Conservation (phyloP, 2,888 invertebrate genomes). For the Oegoconia quadripuncta region DNA sequence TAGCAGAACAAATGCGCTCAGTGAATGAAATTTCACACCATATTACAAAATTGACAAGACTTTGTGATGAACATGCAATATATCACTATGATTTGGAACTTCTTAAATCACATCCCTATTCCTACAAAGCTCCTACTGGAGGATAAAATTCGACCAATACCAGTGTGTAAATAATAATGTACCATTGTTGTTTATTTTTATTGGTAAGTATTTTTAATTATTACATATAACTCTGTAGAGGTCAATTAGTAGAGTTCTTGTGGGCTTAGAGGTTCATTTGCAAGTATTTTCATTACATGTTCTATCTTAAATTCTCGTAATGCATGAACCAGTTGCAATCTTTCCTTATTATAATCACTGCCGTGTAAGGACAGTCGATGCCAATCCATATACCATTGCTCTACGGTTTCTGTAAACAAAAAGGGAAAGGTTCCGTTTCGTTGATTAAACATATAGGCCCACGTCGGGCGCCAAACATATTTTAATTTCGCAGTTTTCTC, state of each 20-base stretch:
- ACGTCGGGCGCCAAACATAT: slow-evolving; percentile 1
- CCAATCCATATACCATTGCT: slow-evolving; percentile 63
- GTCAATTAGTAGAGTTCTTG: slow-evolving; percentile 8
- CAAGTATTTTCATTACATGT: slow-evolving; percentile 39
- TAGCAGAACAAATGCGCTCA: slow-evolving; percentile 39
- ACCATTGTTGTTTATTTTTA: no score
- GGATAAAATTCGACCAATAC: background rate
- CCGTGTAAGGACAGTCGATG: slow-evolving; percentile 39
- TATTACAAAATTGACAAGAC: slow-evolving; percentile 29
- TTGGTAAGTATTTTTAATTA: no score
- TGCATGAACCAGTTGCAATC: slow-evolving; percentile 34
- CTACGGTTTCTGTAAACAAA: slow-evolving; percentile 44
- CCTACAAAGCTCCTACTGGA: slow-evolving; percentile 3
- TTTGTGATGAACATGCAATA: slow-evolving; percentile 29
- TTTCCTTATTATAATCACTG: slow-evolving; percentile 35
- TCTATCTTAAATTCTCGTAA: slow-evolving; percentile 42
- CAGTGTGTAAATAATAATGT: no score
- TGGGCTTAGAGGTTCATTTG: slow-evolving; percentile 22
- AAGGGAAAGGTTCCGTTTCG: no score
- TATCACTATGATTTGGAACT: slow-evolving; percentile 39
- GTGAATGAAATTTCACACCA: slow-evolving; percentile 36
- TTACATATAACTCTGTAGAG: background rate
- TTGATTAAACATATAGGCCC: no score
- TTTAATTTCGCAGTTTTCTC: background rate
- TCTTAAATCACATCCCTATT: slow-evolving; percentile 19